Conservation (phyloP, 2,113 vertebrate genomes). For the Mirza zaza region DNA sequence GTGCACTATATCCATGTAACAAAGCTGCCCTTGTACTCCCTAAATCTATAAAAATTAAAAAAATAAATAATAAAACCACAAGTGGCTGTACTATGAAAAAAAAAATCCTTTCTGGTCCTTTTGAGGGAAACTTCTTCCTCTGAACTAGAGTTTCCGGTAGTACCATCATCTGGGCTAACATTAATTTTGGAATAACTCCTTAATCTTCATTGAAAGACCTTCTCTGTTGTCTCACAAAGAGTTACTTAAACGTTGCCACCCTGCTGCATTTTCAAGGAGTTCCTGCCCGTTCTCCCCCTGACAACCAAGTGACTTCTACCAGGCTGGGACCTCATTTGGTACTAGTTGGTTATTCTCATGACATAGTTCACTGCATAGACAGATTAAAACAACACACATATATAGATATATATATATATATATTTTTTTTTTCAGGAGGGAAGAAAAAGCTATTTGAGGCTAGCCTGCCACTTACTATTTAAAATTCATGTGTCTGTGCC, state of each 20-base stretch:
- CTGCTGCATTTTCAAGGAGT: neutral
- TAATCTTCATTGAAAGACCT: neutral
- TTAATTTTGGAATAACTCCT: neutral
- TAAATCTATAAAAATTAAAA: too few species aligned
- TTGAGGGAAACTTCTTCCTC: too few species aligned
- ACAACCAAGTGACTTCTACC: rapidly evolving
- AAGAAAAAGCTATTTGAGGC: neutral
- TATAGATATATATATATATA: rapidly evolving
- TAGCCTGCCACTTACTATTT: constrained; percentile 20
- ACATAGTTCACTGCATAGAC: neutral
- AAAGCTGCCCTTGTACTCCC: too few species aligned
- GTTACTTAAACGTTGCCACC: neutral
- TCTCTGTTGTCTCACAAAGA: neutral
- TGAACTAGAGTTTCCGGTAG: neutral
- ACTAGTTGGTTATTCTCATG: neutral
- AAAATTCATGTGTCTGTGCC: constrained; percentile 29
- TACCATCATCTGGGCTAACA: neutral
- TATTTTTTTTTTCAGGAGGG: neutral
- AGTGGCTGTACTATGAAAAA: too few species aligned
- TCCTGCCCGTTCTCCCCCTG: neutral
- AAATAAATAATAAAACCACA: too few species aligned
- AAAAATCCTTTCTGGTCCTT: neutral
- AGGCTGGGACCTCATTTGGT: neutral
- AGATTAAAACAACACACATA: neutral
- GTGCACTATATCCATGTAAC: too few species aligned